Evolutionary conservation across 1,140 invertebrate species (phyloP).

Genomic region (Diabrotica undecimpunctata): DNA sequence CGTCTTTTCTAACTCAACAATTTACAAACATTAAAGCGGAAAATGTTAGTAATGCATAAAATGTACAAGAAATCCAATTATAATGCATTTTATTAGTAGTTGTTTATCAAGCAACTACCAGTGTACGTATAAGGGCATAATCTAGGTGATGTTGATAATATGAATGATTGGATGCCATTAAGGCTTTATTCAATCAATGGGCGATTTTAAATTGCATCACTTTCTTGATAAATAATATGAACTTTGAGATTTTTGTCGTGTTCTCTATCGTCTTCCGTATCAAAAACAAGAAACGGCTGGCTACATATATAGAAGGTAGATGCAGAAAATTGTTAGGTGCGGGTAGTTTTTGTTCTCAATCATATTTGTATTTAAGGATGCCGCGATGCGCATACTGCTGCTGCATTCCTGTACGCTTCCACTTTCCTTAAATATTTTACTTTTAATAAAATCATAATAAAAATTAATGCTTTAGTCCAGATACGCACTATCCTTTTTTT

Average conservation of each 20-base stretch:
- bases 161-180: slow-evolving; percentile 21
- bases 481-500: no score
- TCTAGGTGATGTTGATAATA: slow-evolving; percentile 22
- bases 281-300: not conserved
- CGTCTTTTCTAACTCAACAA: slow-evolving; percentile 16
- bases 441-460: no score
- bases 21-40: slow-evolving; percentile 21
- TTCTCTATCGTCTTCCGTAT: not conserved
- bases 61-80: slow-evolving; percentile 23
- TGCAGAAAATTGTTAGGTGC: not conserved
- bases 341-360: no score
- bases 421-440: no score
- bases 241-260: not conserved
- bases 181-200: slow-evolving; percentile 19
- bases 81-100: slow-evolving; percentile 20
- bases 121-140: slow-evolving; percentile 21
- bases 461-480: no score
- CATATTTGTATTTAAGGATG: no score
- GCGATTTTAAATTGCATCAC: slow-evolving; percentile 10
- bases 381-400: no score
- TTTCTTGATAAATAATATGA: slow-evolving; percentile 1
- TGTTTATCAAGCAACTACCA: slow-evolving; percentile 20
- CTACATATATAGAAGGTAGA: slow-evolving; percentile 1
- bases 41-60: slow-evolving; percentile 22
- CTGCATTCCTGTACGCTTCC: no score